Evolutionary conservation across 2,888 invertebrate species (phyloP), one percentile per base, ranked within the genome.

Genomic region (Idaea aversata): DNA sequence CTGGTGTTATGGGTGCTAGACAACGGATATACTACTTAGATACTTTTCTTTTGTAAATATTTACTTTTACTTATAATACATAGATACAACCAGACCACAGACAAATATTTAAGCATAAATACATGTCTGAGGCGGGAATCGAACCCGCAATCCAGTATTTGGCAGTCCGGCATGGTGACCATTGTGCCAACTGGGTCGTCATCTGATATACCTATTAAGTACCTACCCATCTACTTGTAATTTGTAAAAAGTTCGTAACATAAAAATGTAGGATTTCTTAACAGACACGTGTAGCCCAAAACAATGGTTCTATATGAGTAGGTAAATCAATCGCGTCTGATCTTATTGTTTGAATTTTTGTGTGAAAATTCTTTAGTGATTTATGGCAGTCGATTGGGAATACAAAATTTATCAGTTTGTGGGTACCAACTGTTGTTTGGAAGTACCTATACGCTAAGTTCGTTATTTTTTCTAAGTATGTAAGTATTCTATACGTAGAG

Each of bases 291-390:
- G 47, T 47, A 47, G 0, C 5, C 2, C 60, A 61, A 38, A 64
- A 59, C 15, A 57, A 61, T 61, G 16, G 65, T 65, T 65, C 59
- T 5, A 67, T 34, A 59, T 34, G 62, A 65, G 13, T 25, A n/a
- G n/a, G n/a, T n/a, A 15, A 63, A 65, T 63, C 63, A 70, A 74
- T 74, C 76, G 74, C 78, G 75, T 79, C 75, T 74, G 68, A 73
- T 71, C 72, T 69, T 76, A 73, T 75, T 81, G 83, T 47, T 83
- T 79, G 80, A 83, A 84, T 85, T 87, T 87, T 85, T 83, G 79
- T 83, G 84, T 83, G 81, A 85, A 85, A 88, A 84, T 87, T 85
- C 82, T 82, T 88, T 88, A 90, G 87, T 90, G 88, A 90, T 90
- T 89, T 89, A 90, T 88, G 87, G 81, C 79, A 86, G 82, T 81